Conservation (phyloP, 2,888 invertebrate species). For the Cotesia congregata region DNA sequence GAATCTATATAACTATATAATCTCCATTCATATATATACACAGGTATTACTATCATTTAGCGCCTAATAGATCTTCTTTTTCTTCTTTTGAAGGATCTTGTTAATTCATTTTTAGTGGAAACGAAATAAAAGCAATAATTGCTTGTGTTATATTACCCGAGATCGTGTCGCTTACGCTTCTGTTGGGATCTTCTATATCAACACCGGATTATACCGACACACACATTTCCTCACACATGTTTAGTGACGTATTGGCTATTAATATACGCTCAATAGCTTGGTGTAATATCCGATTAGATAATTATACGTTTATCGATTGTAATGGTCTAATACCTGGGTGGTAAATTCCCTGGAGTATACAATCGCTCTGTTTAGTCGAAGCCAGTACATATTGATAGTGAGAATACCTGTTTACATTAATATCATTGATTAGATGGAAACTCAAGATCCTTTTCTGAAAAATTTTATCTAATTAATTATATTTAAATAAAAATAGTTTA, state of each 20-base stretch:
- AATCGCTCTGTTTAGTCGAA: neutral
- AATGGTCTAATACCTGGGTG: slow-evolving; percentile 5
- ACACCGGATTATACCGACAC: neutral
- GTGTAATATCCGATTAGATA: slow-evolving; percentile 5
- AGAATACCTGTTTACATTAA: neutral
- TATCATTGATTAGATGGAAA: neutral
- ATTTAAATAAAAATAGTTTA: too few relatives aligned
- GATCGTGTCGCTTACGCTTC: slow-evolving; percentile 27
- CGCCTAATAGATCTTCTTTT: slow-evolving; percentile 15
- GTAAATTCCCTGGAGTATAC: neutral
- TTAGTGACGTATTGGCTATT: slow-evolving; percentile 16
- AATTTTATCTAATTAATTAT: neutral
- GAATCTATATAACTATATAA: neutral
- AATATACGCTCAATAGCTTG: slow-evolving; percentile 6
- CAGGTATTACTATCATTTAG: slow-evolving; percentile 27
- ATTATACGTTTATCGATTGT: slow-evolving; percentile 15
- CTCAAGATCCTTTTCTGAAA: neutral
- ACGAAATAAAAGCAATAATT: slow-evolving; percentile 39
- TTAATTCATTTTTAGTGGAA: slow-evolving; percentile 26
- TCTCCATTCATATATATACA: slow-evolving; percentile 1
- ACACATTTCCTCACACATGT: neutral
- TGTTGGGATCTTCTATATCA: slow-evolving; percentile 11
- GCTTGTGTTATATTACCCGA: slow-evolving; percentile 15
- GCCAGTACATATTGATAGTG: neutral
- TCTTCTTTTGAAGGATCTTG: slow-evolving; percentile 15